phyloP scores from a whole-genome alignment of 1,140 invertebrate genomes.

The Nasonia longicornis region DNA sequence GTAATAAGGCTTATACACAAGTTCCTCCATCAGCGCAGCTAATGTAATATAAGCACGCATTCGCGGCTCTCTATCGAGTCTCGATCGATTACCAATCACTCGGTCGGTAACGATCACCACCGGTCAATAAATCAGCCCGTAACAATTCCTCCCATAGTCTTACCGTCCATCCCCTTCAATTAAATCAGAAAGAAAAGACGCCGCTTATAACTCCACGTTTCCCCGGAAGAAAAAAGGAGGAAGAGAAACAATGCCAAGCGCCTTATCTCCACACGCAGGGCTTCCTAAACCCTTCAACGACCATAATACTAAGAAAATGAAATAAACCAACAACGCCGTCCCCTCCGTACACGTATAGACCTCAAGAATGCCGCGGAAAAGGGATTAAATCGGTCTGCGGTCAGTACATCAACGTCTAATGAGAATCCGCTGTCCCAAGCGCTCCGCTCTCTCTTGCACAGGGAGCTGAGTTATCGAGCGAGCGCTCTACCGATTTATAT shows the following conservation, averaged over 20 bases:
- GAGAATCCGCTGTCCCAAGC: slow-evolving; percentile 28
- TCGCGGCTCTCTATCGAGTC: too few species aligned
- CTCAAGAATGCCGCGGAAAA: slow-evolving; percentile 26
- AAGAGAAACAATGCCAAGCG: slow-evolving; percentile 13
- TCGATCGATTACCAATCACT: background rate
- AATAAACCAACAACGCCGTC: background rate
- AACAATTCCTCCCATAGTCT: background rate
- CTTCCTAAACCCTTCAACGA: background rate
- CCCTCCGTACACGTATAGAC: background rate
- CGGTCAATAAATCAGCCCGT: background rate
- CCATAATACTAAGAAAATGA: background rate
- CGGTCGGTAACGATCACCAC: background rate
- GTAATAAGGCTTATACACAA: too few species aligned
- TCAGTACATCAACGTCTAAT: slow-evolving; percentile 41
- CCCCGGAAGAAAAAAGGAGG: slow-evolving; percentile 2
- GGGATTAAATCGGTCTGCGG: slow-evolving; percentile 14
- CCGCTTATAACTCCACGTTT: too few species aligned
- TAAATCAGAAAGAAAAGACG: too few species aligned
- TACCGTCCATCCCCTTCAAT: too few species aligned
- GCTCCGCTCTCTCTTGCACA: background rate
- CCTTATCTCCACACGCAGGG: slow-evolving; percentile 3
- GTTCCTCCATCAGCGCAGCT: too few species aligned
- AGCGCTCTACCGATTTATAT: slow-evolving; percentile 48
- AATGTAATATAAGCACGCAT: too few species aligned
- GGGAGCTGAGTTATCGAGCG: slow-evolving; percentile 45